Evolutionary conservation across 2,888 invertebrate species (phyloP), one percentile per base, ranked within the genome.

Genomic region (Acrocera orbiculus): DNA sequence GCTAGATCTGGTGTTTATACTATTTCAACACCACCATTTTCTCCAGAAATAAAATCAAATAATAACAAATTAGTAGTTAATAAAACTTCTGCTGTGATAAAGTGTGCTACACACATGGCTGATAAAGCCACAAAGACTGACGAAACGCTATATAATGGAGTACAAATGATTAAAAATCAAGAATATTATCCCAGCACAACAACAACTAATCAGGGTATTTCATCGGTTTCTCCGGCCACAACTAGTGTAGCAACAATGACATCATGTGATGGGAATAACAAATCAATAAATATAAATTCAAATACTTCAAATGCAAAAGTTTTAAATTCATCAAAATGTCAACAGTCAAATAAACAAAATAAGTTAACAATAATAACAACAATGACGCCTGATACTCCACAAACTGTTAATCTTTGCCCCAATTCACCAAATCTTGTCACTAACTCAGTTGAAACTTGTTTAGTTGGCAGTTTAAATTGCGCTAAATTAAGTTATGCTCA

Each of bases 61-160:
- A 44, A 39, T 34, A 44, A 38, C 37, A 46, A 50, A 16, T 13
- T 33, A 35, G 14, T 37, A 34, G 24, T 36, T 47, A 58, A 50
- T 46, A 49, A 47, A 47, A 52, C 54, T 49, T 48, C 52, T 50
- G 51, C 59, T 59, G 60, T 60, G 60, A 60, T 60, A 59, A 58
- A 58, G 58, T 58, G 58, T 59, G 39, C 49, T 55, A 58, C 57
- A 56, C 56, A 53, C 51, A 70, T 66, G 63, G 69, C 70, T 52
- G 70, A 74, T 60, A 76, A 76, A 64, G 72, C 74, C 54, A 70
- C 72, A 51, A 73, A 75, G 68, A 76, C 75, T 63, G 76, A 58
- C 44, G 58, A 58, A 38, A 42, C 46, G 38, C 32, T 42, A 31
- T 41, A 41, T 39, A 40, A 43, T 37, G 66, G 53, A 62, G 62